Evolutionary conservation across 1,140 invertebrate genomes (phyloP), one percentile per base, ranked within the genome.

Genomic region (Lineus longissimus): DNA sequence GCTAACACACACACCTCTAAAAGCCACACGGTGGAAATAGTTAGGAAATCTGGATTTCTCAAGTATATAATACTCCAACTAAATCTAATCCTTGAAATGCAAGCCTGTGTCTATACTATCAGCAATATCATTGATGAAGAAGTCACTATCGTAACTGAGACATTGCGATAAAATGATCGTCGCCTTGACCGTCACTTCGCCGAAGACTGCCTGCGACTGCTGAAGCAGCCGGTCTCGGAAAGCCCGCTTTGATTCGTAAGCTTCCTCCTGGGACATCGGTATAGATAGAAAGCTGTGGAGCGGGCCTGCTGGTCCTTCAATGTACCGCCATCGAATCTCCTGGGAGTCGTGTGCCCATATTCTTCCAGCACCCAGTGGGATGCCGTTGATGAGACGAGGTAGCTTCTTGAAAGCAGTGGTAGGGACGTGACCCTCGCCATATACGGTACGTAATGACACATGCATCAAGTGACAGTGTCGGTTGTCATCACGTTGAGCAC

Each of bases 61-160:
- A n/a, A n/a, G n/a, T n/a, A n/a, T n/a, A 43, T 19, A 43, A 43
- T 13, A 13, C 40, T 43, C 19, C 11, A 43, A 43, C 40, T 43
- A 43, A 13, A 11, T 13, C 73, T 61, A 76, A 61, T 76, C 73
- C 36, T 67, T 55, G 61, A 76, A 76, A 63, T 74, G 73, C 22
- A 75, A 55, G 9, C 73, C 75, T 55, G 74, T 72, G 11, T 72
- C 69, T 2, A 68, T 55, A 1, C 62, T 61, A 15, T 69, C 64
- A 36, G 75, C 75, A 51, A 76, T 73, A 45, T 76, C 75, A 55
- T 76, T 76, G 45, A 76, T 67, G 31, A 74, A 69, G 17, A 76
- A 66, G 47, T 74, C 75, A 22, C 71, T 68, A 29, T 74, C 72
- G 45, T 70, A 74, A 43, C 71, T 61, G 0, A 75, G 29, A 64